Evolutionary conservation across 1,140 invertebrate genomes (phyloP).

Genomic region (Drosophila ficusphila): DNA sequence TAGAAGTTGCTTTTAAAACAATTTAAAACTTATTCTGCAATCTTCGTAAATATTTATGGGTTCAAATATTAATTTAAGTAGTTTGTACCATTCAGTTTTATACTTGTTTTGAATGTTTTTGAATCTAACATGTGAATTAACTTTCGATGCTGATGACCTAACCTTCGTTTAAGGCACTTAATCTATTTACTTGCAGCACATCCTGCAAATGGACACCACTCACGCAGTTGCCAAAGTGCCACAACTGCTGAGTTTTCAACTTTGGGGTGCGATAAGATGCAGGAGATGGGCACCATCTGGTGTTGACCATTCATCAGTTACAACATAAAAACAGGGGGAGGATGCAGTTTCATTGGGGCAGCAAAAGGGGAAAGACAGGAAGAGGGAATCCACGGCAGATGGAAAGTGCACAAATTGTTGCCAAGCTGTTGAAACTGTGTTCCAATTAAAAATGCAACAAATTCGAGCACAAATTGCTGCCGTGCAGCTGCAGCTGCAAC

Average conservation of each 20-base stretch:
- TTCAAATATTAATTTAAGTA: no score
- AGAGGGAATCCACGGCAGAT: conserved; percentile 1
- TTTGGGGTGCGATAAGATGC: background rate
- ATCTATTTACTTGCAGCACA: conserved; percentile 8
- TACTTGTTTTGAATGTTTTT: no score
- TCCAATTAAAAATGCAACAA: conserved; percentile 54
- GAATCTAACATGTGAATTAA: background rate
- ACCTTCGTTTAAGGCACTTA: background rate
- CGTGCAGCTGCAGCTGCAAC: background rate
- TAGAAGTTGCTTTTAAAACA: background rate
- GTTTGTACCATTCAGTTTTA: no score
- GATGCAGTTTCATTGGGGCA: conserved; percentile 14
- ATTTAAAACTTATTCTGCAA: no score
- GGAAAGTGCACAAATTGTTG: conserved; percentile 47
- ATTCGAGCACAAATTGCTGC: conserved; percentile 26
- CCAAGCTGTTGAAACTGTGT: conserved; percentile 39
- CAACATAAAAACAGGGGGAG: conserved; percentile 13
- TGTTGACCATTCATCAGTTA: conserved; percentile 36
- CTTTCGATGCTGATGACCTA: background rate
- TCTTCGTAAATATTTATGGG: no score
- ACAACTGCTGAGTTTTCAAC: conserved; percentile 19
- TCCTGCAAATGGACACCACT: conserved; percentile 2
- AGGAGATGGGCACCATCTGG: conserved; percentile 25
- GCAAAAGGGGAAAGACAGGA: conserved; percentile 1
- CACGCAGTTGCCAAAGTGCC: background rate